Conservation (phyloP, 2,888 invertebrate genomes). For the Callyntrura sp. region DNA sequence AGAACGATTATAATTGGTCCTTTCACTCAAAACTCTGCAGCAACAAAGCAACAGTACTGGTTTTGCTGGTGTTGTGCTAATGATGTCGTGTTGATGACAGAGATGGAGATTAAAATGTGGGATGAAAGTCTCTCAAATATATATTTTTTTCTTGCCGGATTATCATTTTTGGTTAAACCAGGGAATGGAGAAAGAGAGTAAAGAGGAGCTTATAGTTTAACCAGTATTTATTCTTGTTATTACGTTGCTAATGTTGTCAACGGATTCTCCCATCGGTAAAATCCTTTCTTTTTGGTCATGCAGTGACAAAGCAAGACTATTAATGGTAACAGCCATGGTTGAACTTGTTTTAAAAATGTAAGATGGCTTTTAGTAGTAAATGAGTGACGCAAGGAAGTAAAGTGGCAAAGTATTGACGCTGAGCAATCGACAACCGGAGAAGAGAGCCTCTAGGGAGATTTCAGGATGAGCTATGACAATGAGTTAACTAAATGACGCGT, state of each 20-base stretch:
- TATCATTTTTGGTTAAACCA: not conserved
- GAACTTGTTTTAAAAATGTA: too few relatives aligned
- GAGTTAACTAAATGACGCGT: too few relatives aligned
- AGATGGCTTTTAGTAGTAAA: too few relatives aligned
- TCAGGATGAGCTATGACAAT: too few relatives aligned
- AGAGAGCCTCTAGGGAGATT: too few relatives aligned
- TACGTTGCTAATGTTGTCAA: constrained; percentile 1
- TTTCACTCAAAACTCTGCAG: constrained; percentile 34
- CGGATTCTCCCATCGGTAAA: not conserved
- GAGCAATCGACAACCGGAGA: too few relatives aligned
- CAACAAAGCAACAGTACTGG: not conserved
- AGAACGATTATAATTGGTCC: constrained; percentile 32
- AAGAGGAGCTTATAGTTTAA: not conserved
- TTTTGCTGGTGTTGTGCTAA: constrained; percentile 23
- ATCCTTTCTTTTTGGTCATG: too few relatives aligned
- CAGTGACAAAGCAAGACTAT: too few relatives aligned
- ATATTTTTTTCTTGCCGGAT: not conserved
- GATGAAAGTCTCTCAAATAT: constrained; percentile 10
- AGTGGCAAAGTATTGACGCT: too few relatives aligned
- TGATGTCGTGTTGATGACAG: constrained; percentile 46
- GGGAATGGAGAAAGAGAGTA: not conserved
- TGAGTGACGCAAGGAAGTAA: too few relatives aligned
- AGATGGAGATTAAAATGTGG: constrained; percentile 34
- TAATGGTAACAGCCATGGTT: too few relatives aligned
- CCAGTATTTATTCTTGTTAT: not conserved